Evolutionary conservation across 2,888 invertebrate genomes (phyloP).

Genomic region (Iselma pallidipennis): DNA sequence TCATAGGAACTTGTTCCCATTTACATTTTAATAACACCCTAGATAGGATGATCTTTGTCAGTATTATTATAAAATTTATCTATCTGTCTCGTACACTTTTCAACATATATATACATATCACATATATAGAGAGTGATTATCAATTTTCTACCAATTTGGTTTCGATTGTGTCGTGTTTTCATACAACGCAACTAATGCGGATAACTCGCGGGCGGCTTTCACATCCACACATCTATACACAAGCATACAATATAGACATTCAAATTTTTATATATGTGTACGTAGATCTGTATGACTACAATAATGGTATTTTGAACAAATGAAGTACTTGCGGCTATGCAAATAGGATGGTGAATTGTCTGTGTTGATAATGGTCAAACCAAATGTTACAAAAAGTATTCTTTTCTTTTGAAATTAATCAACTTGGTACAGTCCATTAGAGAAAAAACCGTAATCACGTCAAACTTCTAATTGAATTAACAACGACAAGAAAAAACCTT

Average conservation of each 20-base stretch:
- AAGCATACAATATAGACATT: not conserved
- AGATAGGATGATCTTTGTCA: constrained; percentile 38
- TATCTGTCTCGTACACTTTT: constrained; percentile 30
- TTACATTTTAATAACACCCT: constrained; percentile 55
- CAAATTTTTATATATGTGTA: not conserved
- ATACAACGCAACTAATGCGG: constrained; percentile 46
- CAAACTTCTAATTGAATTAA: not conserved
- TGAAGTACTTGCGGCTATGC: not conserved
- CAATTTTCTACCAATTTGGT: constrained; percentile 59
- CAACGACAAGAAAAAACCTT: not conserved
- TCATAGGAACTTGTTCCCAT: constrained; percentile 43
- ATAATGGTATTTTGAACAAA: not conserved
- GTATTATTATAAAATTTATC: constrained; percentile 22
- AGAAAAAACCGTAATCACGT: not conserved
- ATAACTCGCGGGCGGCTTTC: constrained; percentile 40
- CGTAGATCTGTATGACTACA: not conserved
- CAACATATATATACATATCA: constrained; percentile 35
- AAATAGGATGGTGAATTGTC: not conserved
- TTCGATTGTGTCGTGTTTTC: constrained; percentile 55
- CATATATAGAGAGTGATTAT: constrained; percentile 52
- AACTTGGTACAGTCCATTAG: not conserved
- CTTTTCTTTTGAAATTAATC: no score
- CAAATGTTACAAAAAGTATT: no score
- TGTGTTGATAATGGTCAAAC: not conserved
- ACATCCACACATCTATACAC: not conserved